Base-by-base conservation (phyloP, 2,113 vertebrate species). In the Theristicus caerulescens region DNA sequence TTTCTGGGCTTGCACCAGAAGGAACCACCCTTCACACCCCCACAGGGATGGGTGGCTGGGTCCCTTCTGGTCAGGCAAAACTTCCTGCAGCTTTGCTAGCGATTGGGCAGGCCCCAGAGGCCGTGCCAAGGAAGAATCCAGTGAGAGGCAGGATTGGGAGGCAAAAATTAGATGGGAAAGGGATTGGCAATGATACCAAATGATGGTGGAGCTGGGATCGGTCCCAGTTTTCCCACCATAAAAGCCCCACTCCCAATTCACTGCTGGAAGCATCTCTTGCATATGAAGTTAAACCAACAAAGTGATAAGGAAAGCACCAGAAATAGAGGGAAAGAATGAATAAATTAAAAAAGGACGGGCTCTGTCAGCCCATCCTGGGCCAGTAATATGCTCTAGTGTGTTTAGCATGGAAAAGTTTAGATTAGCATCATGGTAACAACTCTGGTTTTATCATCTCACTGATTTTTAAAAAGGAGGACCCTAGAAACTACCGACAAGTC, bases 221-320 rank as follows among this genome's bases (percentile, higher is more conserved):
- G 29, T 81, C 54, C 70, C 64, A 26, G 44, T 77, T 93, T 88
- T 76, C 87, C 82, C 67, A 84, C 22, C 3, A 0, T 47, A 92
- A 87, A 92, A 90, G 22, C 26, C 62, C 13, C 27, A 82, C 65
- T 93, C 91, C 92, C 92, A 94, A 86, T 86, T 95, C 77, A 64
- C 84, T 94, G 76, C 92, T 94, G 88, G 93, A 93, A 82, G 67
- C 72, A 69, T 91, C 84, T 71, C 65, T 88, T 79, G 51, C 36
- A 29, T 89, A 57, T 44, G 24, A 42, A 44, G 51, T 91, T 67
- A 36, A 65, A 81, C 40, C 42, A 40, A 58, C 16, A 61, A 84
- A 51, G 34, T 74, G 19, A 47, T 62, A 83, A 62, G 52, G 46
- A 82, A 94, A 92, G 93, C 80, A 91, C 88, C 90, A 71, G 40